Evolutionary conservation across 2,113 vertebrate genomes (phyloP).

Genomic region (Callorhinus ursinus): DNA sequence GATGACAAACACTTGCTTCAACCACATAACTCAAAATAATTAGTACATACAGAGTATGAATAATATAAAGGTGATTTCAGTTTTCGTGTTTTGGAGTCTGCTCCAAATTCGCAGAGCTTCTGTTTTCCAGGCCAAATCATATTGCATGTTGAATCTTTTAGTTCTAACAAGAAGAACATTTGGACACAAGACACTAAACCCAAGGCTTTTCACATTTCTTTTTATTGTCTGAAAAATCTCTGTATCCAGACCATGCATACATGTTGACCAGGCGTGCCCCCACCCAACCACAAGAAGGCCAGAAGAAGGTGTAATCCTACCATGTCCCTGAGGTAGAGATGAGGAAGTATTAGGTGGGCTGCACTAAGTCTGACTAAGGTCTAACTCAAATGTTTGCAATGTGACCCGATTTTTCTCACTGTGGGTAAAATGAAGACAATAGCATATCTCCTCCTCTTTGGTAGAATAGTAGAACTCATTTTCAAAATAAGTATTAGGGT

Average conservation of each 20-base stretch:
- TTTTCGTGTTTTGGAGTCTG: not conserved
- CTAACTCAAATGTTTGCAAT: not conserved
- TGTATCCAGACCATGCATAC: not conserved
- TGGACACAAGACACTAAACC: not conserved
- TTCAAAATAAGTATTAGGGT: no score
- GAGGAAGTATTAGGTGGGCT: not conserved
- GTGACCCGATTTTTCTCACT: not conserved
- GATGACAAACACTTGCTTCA: not conserved
- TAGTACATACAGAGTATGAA: not conserved
- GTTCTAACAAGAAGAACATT: not conserved
- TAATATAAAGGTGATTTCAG: not conserved
- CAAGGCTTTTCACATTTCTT: not conserved
- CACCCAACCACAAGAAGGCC: not conserved
- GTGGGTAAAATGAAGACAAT: not conserved
- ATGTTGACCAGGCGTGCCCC: not conserved
- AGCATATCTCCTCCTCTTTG: not conserved
- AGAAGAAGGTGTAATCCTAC: not conserved
- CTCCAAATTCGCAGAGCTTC: not conserved
- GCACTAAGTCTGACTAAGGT: not conserved
- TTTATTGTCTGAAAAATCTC: not conserved
- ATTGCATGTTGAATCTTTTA: not conserved
- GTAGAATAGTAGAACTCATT: not conserved
- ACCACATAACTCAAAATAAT: not conserved
- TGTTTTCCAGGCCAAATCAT: not conserved
- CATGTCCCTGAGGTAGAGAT: no score